Conservation (phyloP, 2,113 vertebrate species). For the Phoenicopterus ruber region DNA sequence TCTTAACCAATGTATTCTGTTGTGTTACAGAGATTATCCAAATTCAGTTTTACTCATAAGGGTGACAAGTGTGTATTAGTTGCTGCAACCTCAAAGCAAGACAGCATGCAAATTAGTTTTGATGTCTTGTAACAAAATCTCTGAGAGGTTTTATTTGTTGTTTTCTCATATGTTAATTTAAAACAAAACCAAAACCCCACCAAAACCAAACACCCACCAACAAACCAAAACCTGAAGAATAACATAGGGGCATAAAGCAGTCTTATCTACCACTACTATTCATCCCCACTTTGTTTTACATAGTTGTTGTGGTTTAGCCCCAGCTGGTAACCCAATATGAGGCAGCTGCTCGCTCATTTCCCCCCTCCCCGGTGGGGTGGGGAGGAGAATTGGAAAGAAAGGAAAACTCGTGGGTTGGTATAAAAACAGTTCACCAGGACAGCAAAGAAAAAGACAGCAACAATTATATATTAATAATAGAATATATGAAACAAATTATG, state of each 20-base stretch:
- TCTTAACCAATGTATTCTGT: background rate
- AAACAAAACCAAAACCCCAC: background rate
- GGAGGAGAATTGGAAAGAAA: too few species aligned
- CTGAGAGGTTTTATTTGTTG: background rate
- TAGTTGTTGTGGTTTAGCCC: background rate
- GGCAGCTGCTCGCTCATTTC: too few species aligned
- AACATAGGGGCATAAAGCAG: background rate
- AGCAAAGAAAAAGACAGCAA: too few species aligned
- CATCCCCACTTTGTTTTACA: background rate
- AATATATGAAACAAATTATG: too few species aligned
- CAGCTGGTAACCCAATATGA: too few species aligned
- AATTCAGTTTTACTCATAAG: background rate
- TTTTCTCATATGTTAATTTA: background rate
- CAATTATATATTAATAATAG: too few species aligned
- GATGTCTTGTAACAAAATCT: background rate
- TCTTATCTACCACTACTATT: background rate
- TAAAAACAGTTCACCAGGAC: too few species aligned
- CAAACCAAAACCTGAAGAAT: background rate
- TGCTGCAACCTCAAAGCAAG: background rate
- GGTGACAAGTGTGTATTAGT: background rate
- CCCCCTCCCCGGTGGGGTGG: too few species aligned
- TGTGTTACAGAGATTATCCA: background rate
- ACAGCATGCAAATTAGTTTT: background rate
- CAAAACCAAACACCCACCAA: too few species aligned
- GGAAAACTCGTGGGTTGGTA: too few species aligned